These are phyloP conservation scores for Vimba vimba DNA, from an alignment of 2,113 vertebrate genomes.

Conservation along the genomic window DNA sequence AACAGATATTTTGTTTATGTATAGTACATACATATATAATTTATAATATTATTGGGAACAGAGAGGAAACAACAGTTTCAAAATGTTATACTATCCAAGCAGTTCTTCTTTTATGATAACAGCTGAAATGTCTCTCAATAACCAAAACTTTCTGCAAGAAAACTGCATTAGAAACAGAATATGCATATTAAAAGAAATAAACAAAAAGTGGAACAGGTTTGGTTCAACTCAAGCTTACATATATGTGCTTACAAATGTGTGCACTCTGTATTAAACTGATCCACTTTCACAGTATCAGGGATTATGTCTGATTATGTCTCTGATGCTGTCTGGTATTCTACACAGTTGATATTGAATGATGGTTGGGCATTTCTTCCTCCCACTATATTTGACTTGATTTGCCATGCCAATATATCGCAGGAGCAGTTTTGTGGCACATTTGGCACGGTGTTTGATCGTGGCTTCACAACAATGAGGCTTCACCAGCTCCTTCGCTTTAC, in stretches of 20 bases:
- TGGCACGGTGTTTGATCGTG: background rate
- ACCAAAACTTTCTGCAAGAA: background rate
- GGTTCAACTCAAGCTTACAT: background rate
- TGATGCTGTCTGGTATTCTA: background rate
- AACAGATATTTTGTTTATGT: background rate
- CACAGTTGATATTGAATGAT: accelerated
- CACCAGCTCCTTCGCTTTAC: conserved; percentile 37
- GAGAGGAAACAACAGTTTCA: background rate
- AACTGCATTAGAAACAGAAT: background rate
- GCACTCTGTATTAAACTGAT: background rate
- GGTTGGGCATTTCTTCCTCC: conserved; percentile 21
- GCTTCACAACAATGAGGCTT: conserved; percentile 62
- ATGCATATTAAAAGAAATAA: background rate
- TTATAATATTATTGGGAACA: background rate
- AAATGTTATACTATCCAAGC: conserved; percentile 7
- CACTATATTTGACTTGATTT: background rate
- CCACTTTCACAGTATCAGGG: background rate
- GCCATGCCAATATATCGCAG: conserved; percentile 27
- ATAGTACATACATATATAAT: background rate
- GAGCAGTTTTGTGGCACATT: conserved; percentile 65
- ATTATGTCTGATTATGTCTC: background rate
- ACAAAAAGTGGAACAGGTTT: background rate
- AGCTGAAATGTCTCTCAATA: background rate
- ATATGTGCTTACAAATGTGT: background rate
- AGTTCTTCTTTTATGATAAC: background rate